Conservation (phyloP, 2,797 vertebrate genomes). For the Meda fulgida region DNA sequence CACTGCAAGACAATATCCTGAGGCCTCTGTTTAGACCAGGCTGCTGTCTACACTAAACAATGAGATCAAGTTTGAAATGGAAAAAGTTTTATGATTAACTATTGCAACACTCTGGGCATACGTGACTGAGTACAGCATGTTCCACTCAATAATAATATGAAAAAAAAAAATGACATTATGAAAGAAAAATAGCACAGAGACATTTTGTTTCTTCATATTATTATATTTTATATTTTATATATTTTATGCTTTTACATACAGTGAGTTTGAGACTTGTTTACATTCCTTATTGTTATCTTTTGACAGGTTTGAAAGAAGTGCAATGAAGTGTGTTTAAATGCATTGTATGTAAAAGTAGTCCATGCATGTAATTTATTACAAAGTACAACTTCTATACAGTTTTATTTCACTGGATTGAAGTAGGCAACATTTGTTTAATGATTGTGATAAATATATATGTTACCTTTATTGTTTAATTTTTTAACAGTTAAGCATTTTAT, state of each 20-base stretch:
- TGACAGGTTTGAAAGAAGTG: background rate
- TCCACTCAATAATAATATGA: background rate
- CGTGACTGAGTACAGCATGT: background rate
- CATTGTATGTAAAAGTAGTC: background rate
- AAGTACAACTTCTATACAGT: background rate
- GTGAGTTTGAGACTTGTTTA: background rate
- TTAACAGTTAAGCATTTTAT: background rate
- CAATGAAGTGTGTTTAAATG: background rate
- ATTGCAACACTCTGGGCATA: background rate
- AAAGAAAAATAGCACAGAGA: background rate
- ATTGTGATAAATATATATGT: background rate
- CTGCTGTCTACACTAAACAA: constrained; percentile 37
- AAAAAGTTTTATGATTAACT: constrained; percentile 25
- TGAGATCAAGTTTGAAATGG: constrained; percentile 41
- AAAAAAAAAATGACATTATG: background rate
- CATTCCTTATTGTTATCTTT: constrained; percentile 3
- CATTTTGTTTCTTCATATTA: background rate
- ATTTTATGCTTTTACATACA: no score
- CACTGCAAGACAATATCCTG: constrained; percentile 2
- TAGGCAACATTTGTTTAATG: background rate
- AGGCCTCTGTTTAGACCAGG: constrained; percentile 15
- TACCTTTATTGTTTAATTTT: background rate
- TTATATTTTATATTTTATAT: background rate
- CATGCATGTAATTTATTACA: background rate
- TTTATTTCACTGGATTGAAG: background rate